Conservation (phyloP, 2,797 vertebrate genomes). For the Cynopterus sphinx region DNA sequence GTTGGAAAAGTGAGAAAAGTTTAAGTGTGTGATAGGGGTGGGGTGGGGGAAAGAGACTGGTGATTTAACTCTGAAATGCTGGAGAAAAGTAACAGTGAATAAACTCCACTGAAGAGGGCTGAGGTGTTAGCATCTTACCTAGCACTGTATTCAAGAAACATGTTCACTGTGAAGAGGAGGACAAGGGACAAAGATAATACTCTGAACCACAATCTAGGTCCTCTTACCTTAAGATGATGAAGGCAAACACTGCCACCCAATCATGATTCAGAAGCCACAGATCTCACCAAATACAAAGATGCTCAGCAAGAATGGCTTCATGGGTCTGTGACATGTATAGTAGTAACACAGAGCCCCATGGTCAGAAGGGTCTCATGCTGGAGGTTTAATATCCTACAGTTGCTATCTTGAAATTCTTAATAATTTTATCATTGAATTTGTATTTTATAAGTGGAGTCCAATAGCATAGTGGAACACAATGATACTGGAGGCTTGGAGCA, state of each 20-base stretch:
- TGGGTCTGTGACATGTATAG: neutral
- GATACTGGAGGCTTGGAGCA: neutral
- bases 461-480: neutral
- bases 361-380: neutral
- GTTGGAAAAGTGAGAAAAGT: neutral
- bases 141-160: neutral
- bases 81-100: neutral
- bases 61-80: neutral
- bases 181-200: neutral
- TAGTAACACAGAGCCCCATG: neutral
- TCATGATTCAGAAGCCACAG: neutral
- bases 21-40: neutral
- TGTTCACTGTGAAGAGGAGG: neutral
- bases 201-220: neutral
- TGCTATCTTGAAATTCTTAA: neutral
- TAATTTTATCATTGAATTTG: neutral
- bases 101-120: neutral
- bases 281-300: neutral
- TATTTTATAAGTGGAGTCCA: neutral
- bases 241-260: neutral
- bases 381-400: neutral
- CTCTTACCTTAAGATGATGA: neutral
- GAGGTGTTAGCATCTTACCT: neutral
- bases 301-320: neutral
- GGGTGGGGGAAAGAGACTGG: neutral